These are phyloP conservation scores for Spodoptera litura DNA, from an alignment of 1,140 invertebrate species.

Conservation along the genomic window DNA sequence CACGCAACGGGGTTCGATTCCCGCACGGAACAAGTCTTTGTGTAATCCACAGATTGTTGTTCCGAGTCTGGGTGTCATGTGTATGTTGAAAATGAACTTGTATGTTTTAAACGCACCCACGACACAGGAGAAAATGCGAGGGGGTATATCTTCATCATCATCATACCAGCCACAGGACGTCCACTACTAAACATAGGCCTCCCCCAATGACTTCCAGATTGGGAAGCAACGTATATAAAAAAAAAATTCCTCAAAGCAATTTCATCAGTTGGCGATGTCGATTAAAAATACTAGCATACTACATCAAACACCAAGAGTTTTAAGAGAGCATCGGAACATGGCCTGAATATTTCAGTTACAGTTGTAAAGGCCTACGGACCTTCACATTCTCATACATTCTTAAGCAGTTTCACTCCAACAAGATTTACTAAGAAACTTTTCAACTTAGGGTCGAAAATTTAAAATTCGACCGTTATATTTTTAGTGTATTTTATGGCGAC, in stretches of 20 bases:
- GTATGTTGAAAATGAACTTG: too few relatives aligned
- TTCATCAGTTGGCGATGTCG: background rate
- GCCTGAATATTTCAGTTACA: conserved; percentile 34
- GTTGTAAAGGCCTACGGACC: conserved; percentile 24
- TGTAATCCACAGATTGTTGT: too few relatives aligned
- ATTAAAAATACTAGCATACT: conserved; percentile 19
- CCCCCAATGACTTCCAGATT: too few relatives aligned
- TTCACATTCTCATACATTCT: conserved; percentile 29
- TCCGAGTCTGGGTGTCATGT: too few relatives aligned
- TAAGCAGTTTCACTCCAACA: conserved; percentile 35
- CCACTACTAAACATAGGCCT: too few relatives aligned
- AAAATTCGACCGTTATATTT: conserved; percentile 8
- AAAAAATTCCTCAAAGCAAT: background rate
- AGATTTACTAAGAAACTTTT: conserved; percentile 33
- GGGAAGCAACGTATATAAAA: too few relatives aligned
- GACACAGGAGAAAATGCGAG: too few relatives aligned
- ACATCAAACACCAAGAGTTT: background rate
- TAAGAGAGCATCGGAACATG: background rate
- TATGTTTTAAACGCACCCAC: too few relatives aligned
- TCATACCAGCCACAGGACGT: too few relatives aligned
- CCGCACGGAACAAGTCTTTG: too few relatives aligned
- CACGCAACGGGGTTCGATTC: too few relatives aligned
- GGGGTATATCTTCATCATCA: too few relatives aligned
- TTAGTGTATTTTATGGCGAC: background rate
- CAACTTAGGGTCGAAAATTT: conserved; percentile 1